phyloP scores from a whole-genome alignment of 1,140 invertebrate species.

The Sogatella furcifera region DNA sequence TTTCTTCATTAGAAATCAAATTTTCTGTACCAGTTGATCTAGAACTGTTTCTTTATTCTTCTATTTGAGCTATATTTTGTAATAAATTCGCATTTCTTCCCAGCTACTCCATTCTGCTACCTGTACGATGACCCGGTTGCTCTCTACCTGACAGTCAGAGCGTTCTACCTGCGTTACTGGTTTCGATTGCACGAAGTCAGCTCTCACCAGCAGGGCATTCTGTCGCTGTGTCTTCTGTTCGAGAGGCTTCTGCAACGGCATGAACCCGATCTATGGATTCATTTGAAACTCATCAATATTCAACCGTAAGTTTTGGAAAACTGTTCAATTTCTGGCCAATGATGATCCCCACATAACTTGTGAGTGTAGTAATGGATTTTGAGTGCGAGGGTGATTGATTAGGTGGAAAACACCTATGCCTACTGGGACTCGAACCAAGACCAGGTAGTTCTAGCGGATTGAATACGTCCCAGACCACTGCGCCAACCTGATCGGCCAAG shows the following conservation, averaged over 20 bases:
- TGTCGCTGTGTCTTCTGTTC: constrained; percentile 71
- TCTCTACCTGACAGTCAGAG: constrained; percentile 82
- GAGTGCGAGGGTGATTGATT: no score
- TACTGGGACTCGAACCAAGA: no score
- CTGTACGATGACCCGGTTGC: constrained; percentile 77
- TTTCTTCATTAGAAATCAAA: no score
- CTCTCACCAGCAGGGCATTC: constrained; percentile 77
- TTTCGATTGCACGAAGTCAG: constrained; percentile 83
- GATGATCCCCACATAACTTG: no score
- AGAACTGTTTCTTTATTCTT: no score
- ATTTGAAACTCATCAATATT: constrained; percentile 76
- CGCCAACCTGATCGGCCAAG: no score
- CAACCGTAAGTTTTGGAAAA: constrained; percentile 66
- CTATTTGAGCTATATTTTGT: no score
- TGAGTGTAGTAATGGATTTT: no score
- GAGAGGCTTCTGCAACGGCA: constrained; percentile 83
- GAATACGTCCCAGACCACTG: no score
- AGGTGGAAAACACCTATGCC: no score
- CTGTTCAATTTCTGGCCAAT: constrained; percentile 1
- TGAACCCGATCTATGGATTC: constrained; percentile 80
- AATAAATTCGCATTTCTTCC: constrained; percentile 15
- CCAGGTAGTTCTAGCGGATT: no score
- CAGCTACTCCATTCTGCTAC: constrained; percentile 90
- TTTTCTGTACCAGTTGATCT: no score
- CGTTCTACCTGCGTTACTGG: constrained; percentile 87